These are phyloP conservation scores for Brienomyrus longianalis DNA, from an alignment of 2,113 vertebrate genomes.

Conservation along the genomic window DNA sequence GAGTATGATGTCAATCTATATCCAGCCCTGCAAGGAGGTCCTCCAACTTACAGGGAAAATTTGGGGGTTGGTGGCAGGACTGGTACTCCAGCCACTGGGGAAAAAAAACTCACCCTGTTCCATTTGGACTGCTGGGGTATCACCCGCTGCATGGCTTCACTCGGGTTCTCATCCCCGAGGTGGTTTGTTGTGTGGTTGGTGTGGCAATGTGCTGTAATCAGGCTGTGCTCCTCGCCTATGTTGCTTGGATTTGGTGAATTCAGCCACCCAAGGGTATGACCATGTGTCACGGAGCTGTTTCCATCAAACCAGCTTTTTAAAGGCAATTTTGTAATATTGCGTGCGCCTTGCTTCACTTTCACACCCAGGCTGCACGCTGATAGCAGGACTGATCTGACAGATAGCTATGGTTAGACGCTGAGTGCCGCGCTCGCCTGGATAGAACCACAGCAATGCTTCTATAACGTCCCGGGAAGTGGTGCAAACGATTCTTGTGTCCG, in stretches of 20 bases:
- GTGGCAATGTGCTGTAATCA: no score
- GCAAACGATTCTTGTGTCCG: background rate
- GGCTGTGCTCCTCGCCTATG: no score
- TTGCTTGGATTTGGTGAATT: background rate
- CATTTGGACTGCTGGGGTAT: no score
- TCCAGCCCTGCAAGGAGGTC: no score
- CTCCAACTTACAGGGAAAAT: no score
- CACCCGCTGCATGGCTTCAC: no score
- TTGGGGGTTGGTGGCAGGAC: no score
- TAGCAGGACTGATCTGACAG: background rate
- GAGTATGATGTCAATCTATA: no score
- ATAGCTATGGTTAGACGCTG: background rate
- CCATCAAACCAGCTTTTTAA: background rate
- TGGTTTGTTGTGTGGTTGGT: no score
- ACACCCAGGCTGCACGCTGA: background rate
- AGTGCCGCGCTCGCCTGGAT: background rate
- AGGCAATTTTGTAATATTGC: background rate
- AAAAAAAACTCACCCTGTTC: no score
- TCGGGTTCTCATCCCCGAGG: no score
- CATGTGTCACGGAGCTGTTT: background rate
- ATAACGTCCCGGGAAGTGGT: background rate
- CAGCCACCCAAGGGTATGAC: background rate
- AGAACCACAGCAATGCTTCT: background rate
- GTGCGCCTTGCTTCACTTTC: background rate
- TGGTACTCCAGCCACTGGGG: no score